These are phyloP conservation scores for Hirtodrosophila duncani DNA, from an alignment of 2,888 invertebrate genomes.

Conservation along the genomic window DNA sequence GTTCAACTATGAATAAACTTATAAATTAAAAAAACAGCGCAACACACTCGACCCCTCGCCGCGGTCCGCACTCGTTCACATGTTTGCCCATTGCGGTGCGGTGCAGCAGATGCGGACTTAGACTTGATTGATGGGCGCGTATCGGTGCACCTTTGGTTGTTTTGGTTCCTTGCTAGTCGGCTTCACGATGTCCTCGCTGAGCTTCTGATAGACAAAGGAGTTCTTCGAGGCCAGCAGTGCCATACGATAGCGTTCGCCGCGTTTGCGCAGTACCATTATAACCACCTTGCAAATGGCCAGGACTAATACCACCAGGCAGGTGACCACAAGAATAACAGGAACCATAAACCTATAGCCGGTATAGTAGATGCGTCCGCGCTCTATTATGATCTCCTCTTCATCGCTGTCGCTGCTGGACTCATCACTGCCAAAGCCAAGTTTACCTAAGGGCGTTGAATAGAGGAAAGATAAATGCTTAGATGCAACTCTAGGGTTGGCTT, in stretches of 20 bases:
- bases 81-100: too few species aligned
- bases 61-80: conserved; percentile 20
- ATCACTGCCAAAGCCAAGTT: conserved; percentile 65
- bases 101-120: conserved; percentile 69
- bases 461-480: background rate
- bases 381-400: conserved; percentile 76
- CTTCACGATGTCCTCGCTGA: conserved; percentile 86
- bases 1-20: conserved; percentile 60
- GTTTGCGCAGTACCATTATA: conserved; percentile 79
- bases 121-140: conserved; percentile 81
- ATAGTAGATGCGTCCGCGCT: conserved; percentile 78
- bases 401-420: conserved; percentile 51
- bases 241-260: conserved; percentile 79
- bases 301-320: conserved; percentile 81
- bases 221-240: conserved; percentile 78
- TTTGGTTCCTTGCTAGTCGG: conserved; percentile 78
- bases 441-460: conserved; percentile 48
- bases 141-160: conserved; percentile 85
- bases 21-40: conserved; percentile 72
- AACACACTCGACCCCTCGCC: conserved; percentile 46
- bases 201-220: conserved; percentile 85
- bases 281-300: conserved; percentile 80
- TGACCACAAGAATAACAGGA: conserved; percentile 81
- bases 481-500: background rate
- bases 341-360: conserved; percentile 80